Base-by-base conservation (phyloP, 2,888 invertebrate species). In the Galeruca laticollis region DNA sequence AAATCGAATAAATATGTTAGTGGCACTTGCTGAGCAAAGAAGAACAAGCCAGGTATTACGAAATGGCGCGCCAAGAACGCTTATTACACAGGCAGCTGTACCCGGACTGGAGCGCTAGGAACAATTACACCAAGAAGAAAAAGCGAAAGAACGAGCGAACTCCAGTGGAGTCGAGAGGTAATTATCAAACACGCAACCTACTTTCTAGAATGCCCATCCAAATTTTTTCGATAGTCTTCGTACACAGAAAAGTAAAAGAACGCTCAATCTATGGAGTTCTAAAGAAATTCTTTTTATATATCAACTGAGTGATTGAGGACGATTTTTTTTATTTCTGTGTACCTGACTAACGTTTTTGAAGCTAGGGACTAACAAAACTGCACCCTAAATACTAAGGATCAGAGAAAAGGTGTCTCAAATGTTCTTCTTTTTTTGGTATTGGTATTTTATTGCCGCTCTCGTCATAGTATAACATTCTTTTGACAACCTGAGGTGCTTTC, bases 111-210 rank as follows among this genome's bases (percentile, higher is more conserved):
- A 96, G 97, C 90, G 98, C 99, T 86, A 90, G 99, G 87, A 99
- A 99, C 93, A 99, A 99, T 94, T 99, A 99, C 91, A 95, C 96
- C 88, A 99, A 99, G 94, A 99, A 99, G 94, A 97, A 97, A 94
- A 97, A 97, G 91, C 94, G 96, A 93, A 98, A 98, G 95, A 95
- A 96, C 94, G 96, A 97, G 90, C 92, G 95, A 89, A 93, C 94
- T 91, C 93, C 94, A 89, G 93, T 94, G 89, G 94, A 94, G 90
- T 91, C 94, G 92, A 95, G 95, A 94, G 95, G 95, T 94, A 94
- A 90, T 91, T 75, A 75, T 73, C 51, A 71, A 21, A 20, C 66
- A 59, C 71, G 64, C 54, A 63, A 60, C 52, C 57, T 35, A 47
- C 57, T 54, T 54, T 73, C 75, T 73, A 76, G 76, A 75, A 52